Evolutionary conservation across 2,797 vertebrate genomes (phyloP), one percentile per base, ranked within the genome.

Genomic region (Taeniopygia guttata): DNA sequence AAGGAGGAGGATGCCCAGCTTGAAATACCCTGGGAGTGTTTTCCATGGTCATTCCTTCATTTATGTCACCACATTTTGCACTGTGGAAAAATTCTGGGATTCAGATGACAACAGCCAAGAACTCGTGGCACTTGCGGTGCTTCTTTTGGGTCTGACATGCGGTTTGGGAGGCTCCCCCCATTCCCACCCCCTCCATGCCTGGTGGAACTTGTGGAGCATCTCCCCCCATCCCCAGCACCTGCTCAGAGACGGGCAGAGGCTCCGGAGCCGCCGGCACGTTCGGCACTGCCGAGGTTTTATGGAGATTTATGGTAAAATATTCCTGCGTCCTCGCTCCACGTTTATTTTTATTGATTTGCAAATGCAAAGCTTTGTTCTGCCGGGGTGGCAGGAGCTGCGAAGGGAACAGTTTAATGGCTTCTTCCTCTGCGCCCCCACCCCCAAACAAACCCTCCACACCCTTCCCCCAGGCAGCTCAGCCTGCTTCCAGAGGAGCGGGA

Each of bases 221-320:
- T 1, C n/a, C 29, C 72, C 13, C 43, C 38, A 16, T 4, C 19
- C 51, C 23, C 5, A 20, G 29, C 67, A 78, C 60, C 58, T n/a
- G 38, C 86, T 82, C 6, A 2, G 54, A 3, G 11, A 26, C 0
- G 1, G 21, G 76, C 58, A 26, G 14, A 4, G 48, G 48, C 54
- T 70, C 42, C 29, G 20, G 66, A 58, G 86, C 64, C 2, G 15
- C 21, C 36, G 1, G 77, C 68, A 43, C 7, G 0, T 88, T 92
- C 16, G 10, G 81, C 86, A 64, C 87, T 87, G 84, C 59, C 43
- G 45, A 69, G 66, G 70, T 22, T 93, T 95, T 95, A 95, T 96
- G 95, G 64, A 95, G 95, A 96, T 97, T 95, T 96, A 96, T 96
- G 93, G 78, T 96, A 97, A 97, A 96, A 95, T 95, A 97, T 96